Base-by-base conservation (phyloP, 2,888 invertebrate species). In the Parochlus steinenii region DNA sequence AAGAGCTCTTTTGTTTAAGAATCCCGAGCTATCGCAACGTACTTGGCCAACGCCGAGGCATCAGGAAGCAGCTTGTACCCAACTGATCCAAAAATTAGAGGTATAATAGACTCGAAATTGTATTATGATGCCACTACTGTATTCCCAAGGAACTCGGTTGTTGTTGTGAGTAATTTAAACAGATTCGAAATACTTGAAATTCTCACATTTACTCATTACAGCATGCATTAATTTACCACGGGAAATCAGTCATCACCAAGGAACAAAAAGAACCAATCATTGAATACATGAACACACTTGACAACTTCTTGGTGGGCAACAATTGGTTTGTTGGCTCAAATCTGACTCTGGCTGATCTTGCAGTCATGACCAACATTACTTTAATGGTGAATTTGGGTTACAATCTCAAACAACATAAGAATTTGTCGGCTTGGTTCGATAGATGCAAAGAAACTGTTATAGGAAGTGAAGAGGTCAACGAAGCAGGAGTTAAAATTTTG, bases 21-120 rank as follows among this genome's bases (percentile, higher is more conserved):
- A 22, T 76, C 77, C 48, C 65, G 69, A 43, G 62, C 65, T 5
- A 61, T 70, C 36, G 63, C 64, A 38, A 64, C 73, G 11, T 66
- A 70, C 5, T 29, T 70, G 15, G 61, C 67, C 5, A 32, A 11
- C 14, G 22, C 11, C 23, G 16, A 12, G 15, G 23, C 22, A 16
- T 32, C 32, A 10, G 14, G 11, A n/a, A n/a, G n/a, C n/a, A n/a
- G n/a, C 3, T 17, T 30, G 8, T 30, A 30, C 20, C 10, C 30
- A 10, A 30, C 11, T 17, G 30, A 30, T 12, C 11, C 20, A n/a
- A 19, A 17, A 19, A n/a, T 7, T n/a, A 30, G 20, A 30, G 20
- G 12, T 12, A 12, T 30, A 12, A 11, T 30, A 12, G 30, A 30
- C 10, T 30, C 30, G n/a, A 18, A 20, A 30, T 12, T 30, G 5